Conservation (phyloP, 2,797 vertebrate genomes). For the Notolabrus celidotus region DNA sequence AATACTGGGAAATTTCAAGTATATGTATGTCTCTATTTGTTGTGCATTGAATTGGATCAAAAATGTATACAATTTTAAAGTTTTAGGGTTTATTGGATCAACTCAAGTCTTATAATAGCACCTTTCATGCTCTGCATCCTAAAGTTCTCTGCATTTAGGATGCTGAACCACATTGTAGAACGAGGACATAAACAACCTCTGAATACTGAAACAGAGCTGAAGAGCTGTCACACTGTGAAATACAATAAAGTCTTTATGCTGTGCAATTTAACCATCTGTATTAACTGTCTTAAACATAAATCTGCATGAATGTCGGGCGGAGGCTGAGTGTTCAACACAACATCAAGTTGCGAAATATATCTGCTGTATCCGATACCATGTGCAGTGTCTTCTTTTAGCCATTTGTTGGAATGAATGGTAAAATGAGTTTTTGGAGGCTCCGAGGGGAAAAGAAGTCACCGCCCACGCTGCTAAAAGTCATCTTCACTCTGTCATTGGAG, state of each 20-base stretch:
- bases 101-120: no score
- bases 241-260: background rate
- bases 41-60: no score
- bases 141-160: background rate
- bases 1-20: no score
- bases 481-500: background rate
- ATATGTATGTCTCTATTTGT: no score
- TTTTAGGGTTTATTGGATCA: no score
- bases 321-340: background rate
- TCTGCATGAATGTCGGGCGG: background rate
- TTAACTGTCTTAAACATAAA: no score
- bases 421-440: background rate
- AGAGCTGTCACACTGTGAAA: constrained; percentile 1
- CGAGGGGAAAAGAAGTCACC: background rate
- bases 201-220: background rate
- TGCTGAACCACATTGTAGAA: no score
- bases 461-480: constrained; percentile 15
- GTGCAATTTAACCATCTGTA: background rate
- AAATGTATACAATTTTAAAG: no score
- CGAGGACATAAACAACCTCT: background rate
- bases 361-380: background rate
- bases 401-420: background rate
- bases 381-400: background rate
- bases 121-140: no score
- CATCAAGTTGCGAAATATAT: background rate